Base-by-base conservation (phyloP, 2,797 vertebrate genomes). In the Mustela erminea region DNA sequence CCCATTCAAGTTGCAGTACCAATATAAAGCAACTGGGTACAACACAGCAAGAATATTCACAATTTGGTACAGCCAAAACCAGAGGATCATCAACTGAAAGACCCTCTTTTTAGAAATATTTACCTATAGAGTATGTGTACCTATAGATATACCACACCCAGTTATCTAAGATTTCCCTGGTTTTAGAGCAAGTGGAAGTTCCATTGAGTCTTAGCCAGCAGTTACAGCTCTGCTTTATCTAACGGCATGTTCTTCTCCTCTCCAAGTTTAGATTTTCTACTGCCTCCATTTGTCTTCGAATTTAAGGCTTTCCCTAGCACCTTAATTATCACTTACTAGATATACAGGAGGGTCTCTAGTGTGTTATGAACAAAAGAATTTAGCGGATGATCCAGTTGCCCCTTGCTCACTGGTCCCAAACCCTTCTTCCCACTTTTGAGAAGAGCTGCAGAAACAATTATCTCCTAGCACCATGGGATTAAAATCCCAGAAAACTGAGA, bases 1-100 rank as follows among this genome's bases (percentile, higher is more conserved):
- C 98, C 98, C 89, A 52, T 8, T 92, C 96, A 97, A 98, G 96
- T 98, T 81, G 29, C 92, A 98, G 17, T 58, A 93, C 49, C 96
- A 96, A 98, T 97, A 98, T 91, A 97, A 98, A 98, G 86, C 91
- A 98, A 98, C 97, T 77, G 92, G 97, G 46, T 93, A 97, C 97
- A 98, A 98, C 96, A 90, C 35, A 70, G 94, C 97, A 97, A 97
- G 95, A 97, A 96, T 98, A 98, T 97, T 96, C 92, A 35, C 92
- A 85, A 97, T 98, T 98, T 96, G 97, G 97, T 94, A 95, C 95
- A 98, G 96, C 95, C 96, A 56, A 90, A 98, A 97, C 85, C 92
- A 98, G 95, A 98, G 87, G 68, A 90, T 96, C 94, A 90, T 27
- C 90, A 95, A 91, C 38, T 60, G 41, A 83, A 95, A 97, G 83